Conservation (phyloP, 2,797 vertebrate genomes). For the Rhabdophis nuchalis region DNA sequence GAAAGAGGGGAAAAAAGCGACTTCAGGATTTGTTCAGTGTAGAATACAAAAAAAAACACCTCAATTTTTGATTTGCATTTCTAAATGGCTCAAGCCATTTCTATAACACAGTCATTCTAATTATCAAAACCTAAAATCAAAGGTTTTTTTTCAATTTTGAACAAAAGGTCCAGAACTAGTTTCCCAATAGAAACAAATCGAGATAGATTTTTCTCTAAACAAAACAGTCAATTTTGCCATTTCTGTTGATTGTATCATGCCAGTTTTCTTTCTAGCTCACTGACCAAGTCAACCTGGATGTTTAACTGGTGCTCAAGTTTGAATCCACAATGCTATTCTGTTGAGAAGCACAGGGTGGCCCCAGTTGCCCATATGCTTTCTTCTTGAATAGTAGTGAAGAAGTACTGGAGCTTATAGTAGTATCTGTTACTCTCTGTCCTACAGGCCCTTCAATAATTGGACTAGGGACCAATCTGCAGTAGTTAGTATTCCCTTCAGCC, state of each 20-base stretch:
- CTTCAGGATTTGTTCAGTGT: neutral
- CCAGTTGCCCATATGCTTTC: neutral
- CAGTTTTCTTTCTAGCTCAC: neutral
- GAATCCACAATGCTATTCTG: neutral
- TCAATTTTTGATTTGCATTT: neutral
- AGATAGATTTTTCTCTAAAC: neutral
- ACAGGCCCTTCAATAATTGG: neutral
- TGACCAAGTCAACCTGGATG: neutral
- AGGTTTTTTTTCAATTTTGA: neutral
- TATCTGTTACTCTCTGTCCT: neutral
- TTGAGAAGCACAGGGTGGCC: neutral
- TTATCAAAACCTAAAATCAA: neutral
- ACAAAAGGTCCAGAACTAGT: neutral
- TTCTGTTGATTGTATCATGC: neutral
- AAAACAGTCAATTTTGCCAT: neutral
- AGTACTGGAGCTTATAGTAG: neutral
- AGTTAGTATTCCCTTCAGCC: neutral
- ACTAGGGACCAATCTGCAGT: neutral
- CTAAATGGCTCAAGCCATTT: neutral
- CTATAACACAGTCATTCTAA: neutral
- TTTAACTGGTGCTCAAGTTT: neutral
- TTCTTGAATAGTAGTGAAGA: neutral
- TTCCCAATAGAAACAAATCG: neutral
- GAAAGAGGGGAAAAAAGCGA: neutral
- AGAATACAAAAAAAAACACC: neutral